Percentiles rank a stretch among this genome's conserved stretches.
phyloP scores from a whole-genome alignment of 2,888 invertebrate species.

The Phaonia tiefii region DNA sequence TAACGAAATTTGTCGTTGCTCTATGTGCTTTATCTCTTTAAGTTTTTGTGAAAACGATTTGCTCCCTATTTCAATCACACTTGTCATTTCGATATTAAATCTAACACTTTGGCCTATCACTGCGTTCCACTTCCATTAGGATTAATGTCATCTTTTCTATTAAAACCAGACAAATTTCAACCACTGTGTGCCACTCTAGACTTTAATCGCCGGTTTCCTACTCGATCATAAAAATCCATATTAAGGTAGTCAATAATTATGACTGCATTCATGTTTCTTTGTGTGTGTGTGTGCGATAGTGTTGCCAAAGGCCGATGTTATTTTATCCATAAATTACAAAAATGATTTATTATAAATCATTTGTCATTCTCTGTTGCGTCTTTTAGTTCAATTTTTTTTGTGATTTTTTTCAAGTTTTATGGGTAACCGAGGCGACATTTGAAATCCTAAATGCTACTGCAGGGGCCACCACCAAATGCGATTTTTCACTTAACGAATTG shows the following conservation, averaged over 20 bases:
- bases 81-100: too few species aligned
- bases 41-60: too few species aligned
- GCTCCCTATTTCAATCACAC: too few species aligned
- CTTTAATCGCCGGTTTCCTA: background rate
- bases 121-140: background rate
- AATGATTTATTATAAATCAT: conserved; percentile 62
- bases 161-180: too few species aligned
- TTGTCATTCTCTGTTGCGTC: conserved; percentile 53
- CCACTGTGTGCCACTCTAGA: background rate
- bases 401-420: conserved; percentile 22
- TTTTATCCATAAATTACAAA: conserved; percentile 57
- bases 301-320: conserved; percentile 32
- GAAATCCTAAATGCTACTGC: conserved; percentile 27
- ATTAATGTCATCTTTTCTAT: conserved; percentile 17
- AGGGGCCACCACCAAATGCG: conserved; percentile 59
- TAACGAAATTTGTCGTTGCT: too few species aligned
- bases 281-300: background rate
- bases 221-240: background rate
- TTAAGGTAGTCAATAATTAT: too few species aligned
- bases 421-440: conserved; percentile 51
- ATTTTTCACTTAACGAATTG: conserved; percentile 17
- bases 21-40: too few species aligned
- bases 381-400: conserved; percentile 14
- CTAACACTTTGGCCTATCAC: background rate
- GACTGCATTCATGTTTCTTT: too few species aligned